Evolutionary conservation across 2,797 vertebrate genomes (phyloP), one percentile per base, ranked within the genome.

Genomic region (Petrocephalus schoutedeni): DNA sequence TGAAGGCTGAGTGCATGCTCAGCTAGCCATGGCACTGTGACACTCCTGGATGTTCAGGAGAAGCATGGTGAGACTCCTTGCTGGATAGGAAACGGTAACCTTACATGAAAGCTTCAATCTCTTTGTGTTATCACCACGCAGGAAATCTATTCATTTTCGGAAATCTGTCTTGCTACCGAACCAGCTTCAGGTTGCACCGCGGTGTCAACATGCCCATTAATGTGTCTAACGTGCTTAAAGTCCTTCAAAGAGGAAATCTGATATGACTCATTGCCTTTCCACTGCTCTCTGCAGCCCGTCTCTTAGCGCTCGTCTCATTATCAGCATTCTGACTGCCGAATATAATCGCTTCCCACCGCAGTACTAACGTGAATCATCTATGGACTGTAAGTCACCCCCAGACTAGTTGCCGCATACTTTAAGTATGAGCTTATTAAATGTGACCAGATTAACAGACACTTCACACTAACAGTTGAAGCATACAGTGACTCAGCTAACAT

Each of bases 191-290:
- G 84, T 86, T 86, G 45, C 23, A 41, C 56, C 59, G 23, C 54
- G 14, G 21, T 58, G 54, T 58, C 54, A 86, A 59, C 84, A 32
- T 86, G 84, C 21, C 84, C 54, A 57, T 86, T 86, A 86, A 41
- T 58, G 84, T 14, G 32, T 56, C 84, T 32, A 58, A 32, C 84
- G 16, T 58, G 54, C 53, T 57, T 57, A 56, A 56, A 32, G 54
- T 16, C 84, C 28, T 86, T 58, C 84, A 86, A 54, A 36, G 84
- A 19, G 54, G 28, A 86, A 36, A 86, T 86, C 23, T 59, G 84
- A 86, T 58, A 86, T 57, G 84, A 86, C 84, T 59, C 84, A 59
- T 19, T 36, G 16, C 23, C 83, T 23, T 23, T 2, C 4, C 10
- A 3, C 23, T 32, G 51, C 54, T 54, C 54, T 85, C 51, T 4